phyloP scores from a whole-genome alignment of 2,113 vertebrate genomes.

The Gobiocypris rarus region DNA sequence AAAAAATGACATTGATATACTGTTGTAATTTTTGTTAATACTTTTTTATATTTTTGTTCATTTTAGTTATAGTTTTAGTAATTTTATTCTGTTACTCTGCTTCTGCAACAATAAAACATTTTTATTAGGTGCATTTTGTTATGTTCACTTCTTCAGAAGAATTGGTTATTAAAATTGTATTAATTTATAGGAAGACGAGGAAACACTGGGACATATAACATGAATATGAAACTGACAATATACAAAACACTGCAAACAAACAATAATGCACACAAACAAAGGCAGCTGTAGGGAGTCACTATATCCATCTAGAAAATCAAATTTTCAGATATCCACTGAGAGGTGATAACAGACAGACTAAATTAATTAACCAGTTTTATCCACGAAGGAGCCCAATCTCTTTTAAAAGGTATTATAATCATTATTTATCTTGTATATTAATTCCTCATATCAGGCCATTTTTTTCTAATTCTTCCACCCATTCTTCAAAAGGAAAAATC shows the following conservation, averaged over 20 bases:
- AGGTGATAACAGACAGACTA: background rate
- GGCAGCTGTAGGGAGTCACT: background rate
- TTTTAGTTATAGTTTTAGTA: background rate
- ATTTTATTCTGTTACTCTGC: background rate
- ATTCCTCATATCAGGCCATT: background rate
- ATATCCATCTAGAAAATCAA: background rate
- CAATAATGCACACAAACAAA: background rate
- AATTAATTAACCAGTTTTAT: background rate
- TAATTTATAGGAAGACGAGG: background rate
- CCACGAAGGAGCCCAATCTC: background rate
- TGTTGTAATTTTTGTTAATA: background rate
- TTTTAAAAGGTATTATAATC: background rate
- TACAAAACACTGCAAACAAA: background rate
- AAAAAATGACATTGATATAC: background rate
- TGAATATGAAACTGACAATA: no score
- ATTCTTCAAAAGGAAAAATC: constrained; percentile 7
- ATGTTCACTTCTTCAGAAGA: background rate
- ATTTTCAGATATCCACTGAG: constrained; percentile 14
- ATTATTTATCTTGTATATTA: constrained; percentile 11
- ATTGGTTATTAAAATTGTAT: background rate
- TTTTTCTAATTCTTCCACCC: background rate
- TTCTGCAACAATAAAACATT: background rate
- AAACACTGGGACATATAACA: background rate
- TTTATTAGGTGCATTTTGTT: background rate
- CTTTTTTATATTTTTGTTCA: background rate